Conservation (phyloP, 2,888 invertebrate genomes). For the Lasioglossum marginatum region DNA sequence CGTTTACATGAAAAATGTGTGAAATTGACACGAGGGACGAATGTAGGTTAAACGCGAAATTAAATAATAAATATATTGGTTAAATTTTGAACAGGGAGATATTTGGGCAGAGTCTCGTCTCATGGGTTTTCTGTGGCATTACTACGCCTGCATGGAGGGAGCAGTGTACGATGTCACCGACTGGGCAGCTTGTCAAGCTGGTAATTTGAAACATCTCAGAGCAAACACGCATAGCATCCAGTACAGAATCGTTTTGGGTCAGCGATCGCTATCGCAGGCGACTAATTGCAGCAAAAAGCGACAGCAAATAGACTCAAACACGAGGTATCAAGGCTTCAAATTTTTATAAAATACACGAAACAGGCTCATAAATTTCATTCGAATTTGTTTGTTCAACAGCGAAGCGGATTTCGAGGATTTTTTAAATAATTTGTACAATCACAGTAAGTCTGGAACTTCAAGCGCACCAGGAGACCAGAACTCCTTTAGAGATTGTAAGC, state of each 20-base stretch:
- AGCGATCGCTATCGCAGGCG: constrained; percentile 85
- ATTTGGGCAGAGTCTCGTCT: constrained; percentile 97
- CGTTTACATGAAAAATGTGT: no score
- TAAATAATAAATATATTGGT: constrained; percentile 11
- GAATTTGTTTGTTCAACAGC: constrained; percentile 79
- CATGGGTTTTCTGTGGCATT: constrained; percentile 96
- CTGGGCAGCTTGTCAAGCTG: constrained; percentile 97
- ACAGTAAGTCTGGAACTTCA: constrained; percentile 85
- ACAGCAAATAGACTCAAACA: constrained; percentile 79
- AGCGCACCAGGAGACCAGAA: constrained; percentile 80
- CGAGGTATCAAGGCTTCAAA: constrained; percentile 75
- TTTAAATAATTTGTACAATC: constrained; percentile 91
- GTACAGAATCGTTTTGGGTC: constrained; percentile 93
- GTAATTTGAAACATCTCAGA: constrained; percentile 91
- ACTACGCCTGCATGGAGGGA: constrained; percentile 98
- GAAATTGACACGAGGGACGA: background rate
- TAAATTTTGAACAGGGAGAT: constrained; percentile 89
- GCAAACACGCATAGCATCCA: constrained; percentile 97
- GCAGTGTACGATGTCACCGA: constrained; percentile 98
- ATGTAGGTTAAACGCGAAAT: background rate
- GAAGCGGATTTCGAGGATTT: constrained; percentile 93
- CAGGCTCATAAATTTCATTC: background rate
- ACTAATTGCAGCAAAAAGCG: constrained; percentile 76
- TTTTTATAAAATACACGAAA: background rate
- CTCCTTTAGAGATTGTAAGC: constrained; percentile 78